Evolutionary conservation across 1,140 invertebrate genomes (phyloP).

Genomic region (Nymphalis io): DNA sequence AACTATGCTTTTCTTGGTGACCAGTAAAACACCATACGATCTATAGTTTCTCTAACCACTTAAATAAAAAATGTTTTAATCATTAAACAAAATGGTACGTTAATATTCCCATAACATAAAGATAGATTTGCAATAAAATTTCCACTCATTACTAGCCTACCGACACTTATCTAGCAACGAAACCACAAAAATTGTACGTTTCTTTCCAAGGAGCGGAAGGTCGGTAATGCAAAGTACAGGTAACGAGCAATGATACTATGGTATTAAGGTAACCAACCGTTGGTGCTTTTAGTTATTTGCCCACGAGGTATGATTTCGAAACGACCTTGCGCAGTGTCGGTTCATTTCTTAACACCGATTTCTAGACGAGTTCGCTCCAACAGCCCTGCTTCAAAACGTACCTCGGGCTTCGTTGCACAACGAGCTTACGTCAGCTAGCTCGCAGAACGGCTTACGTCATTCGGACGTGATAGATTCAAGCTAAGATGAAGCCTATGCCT

Average conservation of each 20-base stretch:
- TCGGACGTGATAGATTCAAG: slow-evolving; percentile 57
- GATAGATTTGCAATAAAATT: neutral
- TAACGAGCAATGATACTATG: slow-evolving; percentile 24
- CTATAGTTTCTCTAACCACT: too few relatives aligned
- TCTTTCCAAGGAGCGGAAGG: slow-evolving; percentile 5
- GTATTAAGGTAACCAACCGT: slow-evolving; percentile 30
- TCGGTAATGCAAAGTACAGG: slow-evolving; percentile 15
- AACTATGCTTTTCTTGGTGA: too few relatives aligned
- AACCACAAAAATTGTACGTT: slow-evolving; percentile 20
- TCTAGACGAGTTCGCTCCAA: slow-evolving; percentile 74
- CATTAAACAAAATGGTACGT: neutral
- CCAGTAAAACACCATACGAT: too few relatives aligned
- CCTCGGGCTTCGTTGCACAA: slow-evolving; percentile 78
- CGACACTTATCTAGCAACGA: neutral
- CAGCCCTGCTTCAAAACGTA: slow-evolving; percentile 75
- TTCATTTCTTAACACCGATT: slow-evolving; percentile 76
- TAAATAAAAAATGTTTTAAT: too few relatives aligned
- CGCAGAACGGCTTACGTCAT: slow-evolving; percentile 78
- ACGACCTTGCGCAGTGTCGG: slow-evolving; percentile 64
- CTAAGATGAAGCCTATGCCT: slow-evolving; percentile 55
- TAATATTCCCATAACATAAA: neutral
- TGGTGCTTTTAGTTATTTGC: slow-evolving; percentile 33
- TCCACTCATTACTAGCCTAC: neutral
- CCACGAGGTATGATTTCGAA: slow-evolving; percentile 51
- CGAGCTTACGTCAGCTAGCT: slow-evolving; percentile 79